Evolutionary conservation across 2,797 vertebrate genomes (phyloP).

Genomic region (Prionace glauca): DNA sequence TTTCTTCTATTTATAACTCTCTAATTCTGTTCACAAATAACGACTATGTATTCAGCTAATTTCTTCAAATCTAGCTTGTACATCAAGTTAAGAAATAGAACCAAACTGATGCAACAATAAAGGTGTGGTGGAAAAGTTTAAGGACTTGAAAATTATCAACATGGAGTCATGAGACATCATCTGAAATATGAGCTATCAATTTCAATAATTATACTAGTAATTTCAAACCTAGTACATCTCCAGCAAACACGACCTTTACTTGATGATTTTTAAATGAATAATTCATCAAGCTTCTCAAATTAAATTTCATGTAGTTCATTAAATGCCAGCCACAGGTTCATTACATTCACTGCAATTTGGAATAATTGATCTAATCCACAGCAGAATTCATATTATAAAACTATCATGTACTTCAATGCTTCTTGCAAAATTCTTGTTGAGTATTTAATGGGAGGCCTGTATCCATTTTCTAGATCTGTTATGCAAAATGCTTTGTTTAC

Average conservation of each 20-base stretch:
- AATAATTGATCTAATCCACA: neutral
- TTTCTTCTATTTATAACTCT: too few relatives aligned
- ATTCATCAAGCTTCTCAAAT: neutral
- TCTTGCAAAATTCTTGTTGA: slow-evolving; percentile 40
- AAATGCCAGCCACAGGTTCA: neutral
- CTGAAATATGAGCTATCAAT: neutral
- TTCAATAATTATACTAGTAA: neutral
- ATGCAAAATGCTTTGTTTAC: neutral
- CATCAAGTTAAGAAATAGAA: neutral
- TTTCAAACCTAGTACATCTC: neutral
- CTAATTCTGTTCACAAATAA: too few relatives aligned
- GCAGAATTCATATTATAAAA: neutral
- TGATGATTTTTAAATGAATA: neutral
- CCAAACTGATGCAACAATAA: neutral
- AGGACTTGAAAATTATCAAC: neutral
- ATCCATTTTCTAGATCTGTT: neutral
- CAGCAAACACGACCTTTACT: neutral
- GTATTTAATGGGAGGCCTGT: slow-evolving; percentile 38
- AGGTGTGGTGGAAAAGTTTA: neutral
- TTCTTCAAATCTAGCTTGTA: neutral
- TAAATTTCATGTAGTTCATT: neutral
- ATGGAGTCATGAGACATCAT: neutral
- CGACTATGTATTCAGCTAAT: neutral
- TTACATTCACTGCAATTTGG: neutral
- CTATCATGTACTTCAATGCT: neutral